Conservation (phyloP, 2,797 vertebrate species). For the Intellagama lesueurii region DNA sequence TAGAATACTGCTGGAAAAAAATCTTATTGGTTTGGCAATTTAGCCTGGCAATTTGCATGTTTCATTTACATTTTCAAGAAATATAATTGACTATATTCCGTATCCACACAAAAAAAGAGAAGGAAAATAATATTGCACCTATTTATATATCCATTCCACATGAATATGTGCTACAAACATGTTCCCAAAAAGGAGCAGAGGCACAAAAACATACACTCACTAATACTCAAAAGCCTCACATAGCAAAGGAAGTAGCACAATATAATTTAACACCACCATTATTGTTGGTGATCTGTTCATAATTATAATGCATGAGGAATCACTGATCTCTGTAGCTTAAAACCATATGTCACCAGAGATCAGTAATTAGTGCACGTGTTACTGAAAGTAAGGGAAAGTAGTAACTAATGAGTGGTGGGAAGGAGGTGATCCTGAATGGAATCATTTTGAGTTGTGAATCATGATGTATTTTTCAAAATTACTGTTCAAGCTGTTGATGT, state of each 20-base stretch:
- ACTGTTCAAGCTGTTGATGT: too few relatives aligned
- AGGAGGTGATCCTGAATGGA: too few relatives aligned
- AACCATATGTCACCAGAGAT: too few relatives aligned
- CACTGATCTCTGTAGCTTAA: too few relatives aligned
- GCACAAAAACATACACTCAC: not conserved
- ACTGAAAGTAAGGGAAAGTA: too few relatives aligned
- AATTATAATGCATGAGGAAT: too few relatives aligned
- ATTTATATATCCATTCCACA: not conserved
- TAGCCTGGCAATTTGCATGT: not conserved
- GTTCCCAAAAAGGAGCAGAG: not conserved
- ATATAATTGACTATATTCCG: not conserved
- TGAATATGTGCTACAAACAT: not conserved
- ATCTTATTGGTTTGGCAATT: not conserved
- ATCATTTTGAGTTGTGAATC: too few relatives aligned
- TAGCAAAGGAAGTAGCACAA: not conserved
- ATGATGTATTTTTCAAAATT: too few relatives aligned
- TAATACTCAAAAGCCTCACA: not conserved
- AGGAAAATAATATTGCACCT: not conserved
- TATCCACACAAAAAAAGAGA: not conserved
- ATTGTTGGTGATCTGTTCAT: not conserved
- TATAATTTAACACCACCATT: not conserved
- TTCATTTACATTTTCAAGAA: not conserved
- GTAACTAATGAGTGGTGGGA: too few relatives aligned
- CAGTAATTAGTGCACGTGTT: too few relatives aligned
- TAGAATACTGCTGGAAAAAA: not conserved